Percentiles rank a stretch among this genome's conserved stretches.
Evolutionary conservation across 2,888 invertebrate genomes (phyloP).

Genomic region (Scaptomyza caliginosa): DNA sequence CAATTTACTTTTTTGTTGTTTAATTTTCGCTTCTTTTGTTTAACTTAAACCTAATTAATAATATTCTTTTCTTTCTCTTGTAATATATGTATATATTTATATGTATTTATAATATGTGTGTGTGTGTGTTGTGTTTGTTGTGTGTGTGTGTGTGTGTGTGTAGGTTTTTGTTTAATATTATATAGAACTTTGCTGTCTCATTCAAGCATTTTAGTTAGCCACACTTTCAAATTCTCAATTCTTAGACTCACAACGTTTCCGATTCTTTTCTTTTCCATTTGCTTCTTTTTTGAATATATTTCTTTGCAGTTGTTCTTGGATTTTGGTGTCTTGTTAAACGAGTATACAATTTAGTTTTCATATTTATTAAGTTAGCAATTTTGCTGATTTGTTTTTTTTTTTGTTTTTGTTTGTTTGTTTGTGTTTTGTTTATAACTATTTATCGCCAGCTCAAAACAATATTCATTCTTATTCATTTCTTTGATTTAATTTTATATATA

Average conservation of each 20-base stretch:
- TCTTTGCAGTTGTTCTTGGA: constrained; percentile 10
- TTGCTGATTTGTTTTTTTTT: constrained; percentile 34
- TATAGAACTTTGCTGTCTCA: constrained; percentile 62
- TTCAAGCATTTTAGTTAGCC: constrained; percentile 50
- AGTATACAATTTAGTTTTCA: constrained; percentile 71
- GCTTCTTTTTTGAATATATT: background rate
- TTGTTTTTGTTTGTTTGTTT: constrained; percentile 21
- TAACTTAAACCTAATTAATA: constrained; percentile 64
- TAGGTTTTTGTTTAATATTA: constrained; percentile 49
- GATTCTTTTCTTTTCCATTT: background rate
- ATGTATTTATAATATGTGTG: constrained; percentile 61
- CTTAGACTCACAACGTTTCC: constrained; percentile 27
- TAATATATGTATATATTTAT: constrained; percentile 67
- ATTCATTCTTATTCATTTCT: constrained; percentile 31
- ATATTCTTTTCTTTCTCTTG: constrained; percentile 61
- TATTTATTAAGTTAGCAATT: constrained; percentile 57
- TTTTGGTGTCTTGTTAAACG: constrained; percentile 76
- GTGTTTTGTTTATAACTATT: constrained; percentile 42
- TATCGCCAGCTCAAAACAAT: constrained; percentile 53
- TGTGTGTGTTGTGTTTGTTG: constrained; percentile 18
- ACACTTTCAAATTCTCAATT: constrained; percentile 27
- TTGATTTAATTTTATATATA: constrained; percentile 25
- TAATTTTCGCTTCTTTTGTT: constrained; percentile 38
- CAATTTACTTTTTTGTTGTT: constrained; percentile 53
- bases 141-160: constrained; percentile 27